Base-by-base conservation (phyloP, 2,797 vertebrate species). In the Simalia tracyae region DNA sequence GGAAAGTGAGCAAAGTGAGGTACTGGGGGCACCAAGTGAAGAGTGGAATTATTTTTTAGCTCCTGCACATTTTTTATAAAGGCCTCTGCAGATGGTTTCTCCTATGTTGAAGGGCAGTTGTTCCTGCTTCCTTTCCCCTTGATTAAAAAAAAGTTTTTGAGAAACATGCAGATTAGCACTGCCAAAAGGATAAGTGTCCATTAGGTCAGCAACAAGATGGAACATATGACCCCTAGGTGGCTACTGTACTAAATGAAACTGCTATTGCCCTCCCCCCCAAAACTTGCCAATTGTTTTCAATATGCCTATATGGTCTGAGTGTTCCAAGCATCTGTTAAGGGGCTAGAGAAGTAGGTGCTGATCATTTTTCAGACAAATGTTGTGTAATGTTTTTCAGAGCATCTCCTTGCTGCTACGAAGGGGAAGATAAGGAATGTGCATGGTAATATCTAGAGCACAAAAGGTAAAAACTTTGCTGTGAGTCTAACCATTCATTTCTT, bases 1-100 rank as follows among this genome's bases (percentile, higher is more conserved):
- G 91, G 90, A 90, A 95, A 68, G 92, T 89, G 92, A 93, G 90
- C 76, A 97, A 90, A 92, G 92, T 90, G 94, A 89, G 36, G 54
- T 88, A 93, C 94, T 90, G 94, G 86, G 94, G 91, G 94, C 91
- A 84, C 61, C 84, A 93, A 76, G 85, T 90, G 89, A 89, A 19
- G 60, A 0, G 36, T 10, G 36, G 24, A 19, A 31, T 84, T 2
- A 50, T 10, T 42, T 46, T 59, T 88, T 60, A 84, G 26, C 17
- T 28, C 31, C n/a, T n/a, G 17, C 36, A 76, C 15, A 87, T 90
- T 94, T 60, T 66, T 56, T 84, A 28, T 12, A 92, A 2, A n/a
- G 72, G 86, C 89, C 72, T 95, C 94, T 90, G 66, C 84, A 90
- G 88, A 26, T 42, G 4, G 12, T n/a, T 0, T 50, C 0, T 90